phyloP scores from a whole-genome alignment of 2,888 invertebrate species.

The Heliconius sara region DNA sequence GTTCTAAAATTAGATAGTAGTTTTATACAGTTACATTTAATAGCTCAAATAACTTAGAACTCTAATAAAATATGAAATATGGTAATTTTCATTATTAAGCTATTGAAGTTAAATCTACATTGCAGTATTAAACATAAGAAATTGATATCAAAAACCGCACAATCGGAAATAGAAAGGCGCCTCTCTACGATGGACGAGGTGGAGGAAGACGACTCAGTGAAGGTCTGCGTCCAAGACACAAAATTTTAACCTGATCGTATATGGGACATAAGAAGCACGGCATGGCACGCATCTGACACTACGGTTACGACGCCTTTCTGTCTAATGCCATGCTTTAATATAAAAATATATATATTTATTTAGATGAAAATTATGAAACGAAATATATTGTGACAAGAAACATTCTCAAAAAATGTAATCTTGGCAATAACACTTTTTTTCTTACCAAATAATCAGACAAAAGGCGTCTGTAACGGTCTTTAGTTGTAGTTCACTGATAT shows the following conservation, averaged over 20 bases:
- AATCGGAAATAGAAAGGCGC: conserved; percentile 85
- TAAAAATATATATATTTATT: no score
- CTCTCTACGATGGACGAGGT: conserved; percentile 94
- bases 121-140: conserved; percentile 87
- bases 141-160: conserved; percentile 87
- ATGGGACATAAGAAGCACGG: conserved; percentile 51
- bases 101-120: conserved; percentile 2
- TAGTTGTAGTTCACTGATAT: conserved; percentile 43
- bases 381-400: no score
- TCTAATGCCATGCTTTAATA: not conserved
- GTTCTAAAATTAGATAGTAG: not conserved
- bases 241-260: conserved; percentile 71
- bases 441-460: conserved; percentile 25
- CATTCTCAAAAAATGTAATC: no score
- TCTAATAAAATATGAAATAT: no score
- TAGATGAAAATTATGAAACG: no score
- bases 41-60: not conserved
- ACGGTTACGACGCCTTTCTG: conserved; percentile 51
- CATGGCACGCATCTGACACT: conserved; percentile 59
- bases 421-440: not conserved
- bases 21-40: not conserved
- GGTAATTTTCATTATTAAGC: not conserved
- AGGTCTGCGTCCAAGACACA: conserved; percentile 81
- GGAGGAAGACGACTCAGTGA: conserved; percentile 88
- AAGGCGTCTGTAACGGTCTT: conserved; percentile 43